Base-by-base conservation (phyloP, 2,888 invertebrate genomes). In the Helobdella robusta region DNA sequence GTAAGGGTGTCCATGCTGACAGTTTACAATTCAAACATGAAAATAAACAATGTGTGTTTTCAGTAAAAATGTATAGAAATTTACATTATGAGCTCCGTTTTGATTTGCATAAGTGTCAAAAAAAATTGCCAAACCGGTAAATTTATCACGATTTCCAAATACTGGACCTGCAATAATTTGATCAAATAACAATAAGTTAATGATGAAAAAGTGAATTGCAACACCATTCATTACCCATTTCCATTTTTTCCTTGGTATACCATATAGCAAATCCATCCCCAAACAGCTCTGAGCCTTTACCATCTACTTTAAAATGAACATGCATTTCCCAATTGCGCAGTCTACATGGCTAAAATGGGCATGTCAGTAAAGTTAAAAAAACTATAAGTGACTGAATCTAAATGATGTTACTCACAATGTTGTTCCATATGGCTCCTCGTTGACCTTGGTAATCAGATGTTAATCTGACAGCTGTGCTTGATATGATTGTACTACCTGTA, bases 81-180 rank as follows among this genome's bases (percentile, higher is more conserved):
- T 85, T 82, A 95, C 95, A 83, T 93, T 93, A 78, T 98, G 97
- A 25, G 91, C 90, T 3, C 97, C 97, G 83, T 98, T 97, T 75
- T 98, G 95, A 80, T 99, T 99, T 80, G 93, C 95, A 79, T 99
- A 99, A 0, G 98, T 98, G 76, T 99, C 98, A 68, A 98, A 81
- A 76, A 98, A 89, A 40, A 99, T 84, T 3, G 88, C 92, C 46
- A 99, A 82, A 0, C 98, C 84, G 88, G 71, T 86, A 81, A 94
- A 98, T 75, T 84, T 86, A 79, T 99, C 93, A 75, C 86, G 87
- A 78, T 88, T 93, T 20, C 98, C 98, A 82, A 98, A 98, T 3
- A 98, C 93, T 0, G 88, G 86, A 0, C 98, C 98, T 78, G 69
- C 20, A 70, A 70, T n/a, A n/a, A n/a, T n/a, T n/a, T n/a, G 23